Evolutionary conservation across 2,113 vertebrate genomes (phyloP), one percentile per base, ranked within the genome.

Genomic region (Aythya baeri): DNA sequence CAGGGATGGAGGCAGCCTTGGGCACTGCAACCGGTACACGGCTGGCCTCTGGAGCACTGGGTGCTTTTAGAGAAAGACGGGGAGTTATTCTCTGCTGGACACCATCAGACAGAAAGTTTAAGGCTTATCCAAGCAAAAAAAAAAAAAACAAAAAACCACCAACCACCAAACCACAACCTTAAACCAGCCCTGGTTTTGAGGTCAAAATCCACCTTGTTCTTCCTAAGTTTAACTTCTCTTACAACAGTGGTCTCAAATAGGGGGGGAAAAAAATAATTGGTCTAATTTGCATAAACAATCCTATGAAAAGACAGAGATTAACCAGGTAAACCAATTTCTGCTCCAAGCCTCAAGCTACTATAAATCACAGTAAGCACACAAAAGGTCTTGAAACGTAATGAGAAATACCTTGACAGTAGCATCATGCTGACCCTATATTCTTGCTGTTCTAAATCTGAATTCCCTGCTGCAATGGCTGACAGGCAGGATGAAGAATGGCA

Each of bases 371-470:
- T 5, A 32, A 82, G 82, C 49, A 59, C 1, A 13, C 38, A 44
- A 34, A 73, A 66, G 59, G 76, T 74, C 80, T 66, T 5, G 26
- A 66, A 73, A 77, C 2, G 0, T 61, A 82, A 86, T 88, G 86
- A 90, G 83, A 91, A 96, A 88, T 77, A 92, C 54, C 50, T 71
- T 6, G 7, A 38, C 10, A 20, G 86, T 8, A 76, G 76, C 83
- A 92, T 55, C 86, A 29, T 0, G 9, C 75, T 88, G 91, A 80
- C 86, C 86, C 80, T 17, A 2, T 10, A 27, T 38, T 36, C 2
- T 0, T 49, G 27, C 62, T 29, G 43, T 8, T 74, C 88, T 46
- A 32, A 49, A 80, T 9, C 59, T 61, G 67, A 86, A 83, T 13
- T 68, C 88, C 83, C 34, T 4, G 22, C 62, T 16, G 68, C 29